A percentile compares a stretch with the other conserved stretches of the same genome.
These are phyloP conservation scores for Acanthis flammea DNA, from an alignment of 2,797 vertebrate species.

Conservation along the genomic window DNA sequence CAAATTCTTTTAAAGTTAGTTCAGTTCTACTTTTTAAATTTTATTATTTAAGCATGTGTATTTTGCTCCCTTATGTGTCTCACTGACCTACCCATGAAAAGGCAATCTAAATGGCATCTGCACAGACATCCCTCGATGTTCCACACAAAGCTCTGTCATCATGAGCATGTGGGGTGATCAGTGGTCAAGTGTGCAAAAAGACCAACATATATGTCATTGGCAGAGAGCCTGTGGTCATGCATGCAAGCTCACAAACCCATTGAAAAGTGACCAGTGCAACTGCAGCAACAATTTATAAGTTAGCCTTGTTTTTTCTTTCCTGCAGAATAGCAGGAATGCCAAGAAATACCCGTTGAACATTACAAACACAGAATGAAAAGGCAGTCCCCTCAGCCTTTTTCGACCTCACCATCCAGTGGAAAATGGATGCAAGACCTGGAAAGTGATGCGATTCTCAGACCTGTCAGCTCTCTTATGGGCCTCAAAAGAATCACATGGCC, in stretches of 20 bases:
- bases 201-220: background rate
- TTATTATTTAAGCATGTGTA: background rate
- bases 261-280: background rate
- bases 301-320: background rate
- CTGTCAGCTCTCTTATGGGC: background rate
- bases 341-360: fast-evolving
- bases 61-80: background rate
- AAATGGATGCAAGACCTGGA: background rate
- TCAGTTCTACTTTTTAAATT: background rate
- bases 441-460: background rate
- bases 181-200: background rate
- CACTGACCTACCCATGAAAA: background rate
- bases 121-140: fast-evolving
- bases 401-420: background rate
- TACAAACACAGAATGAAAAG: background rate
- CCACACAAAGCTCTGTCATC: background rate
- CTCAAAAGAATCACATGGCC: background rate
- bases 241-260: background rate
- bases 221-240: background rate
- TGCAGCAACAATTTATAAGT: background rate
- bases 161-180: fast-evolving
- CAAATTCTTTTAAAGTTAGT: background rate
- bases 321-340: background rate
- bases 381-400: background rate
- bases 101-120: fast-evolving